These are phyloP conservation scores for Himalopsyche kuldschensis DNA, from an alignment of 2,888 invertebrate species.

Conservation along the genomic window DNA sequence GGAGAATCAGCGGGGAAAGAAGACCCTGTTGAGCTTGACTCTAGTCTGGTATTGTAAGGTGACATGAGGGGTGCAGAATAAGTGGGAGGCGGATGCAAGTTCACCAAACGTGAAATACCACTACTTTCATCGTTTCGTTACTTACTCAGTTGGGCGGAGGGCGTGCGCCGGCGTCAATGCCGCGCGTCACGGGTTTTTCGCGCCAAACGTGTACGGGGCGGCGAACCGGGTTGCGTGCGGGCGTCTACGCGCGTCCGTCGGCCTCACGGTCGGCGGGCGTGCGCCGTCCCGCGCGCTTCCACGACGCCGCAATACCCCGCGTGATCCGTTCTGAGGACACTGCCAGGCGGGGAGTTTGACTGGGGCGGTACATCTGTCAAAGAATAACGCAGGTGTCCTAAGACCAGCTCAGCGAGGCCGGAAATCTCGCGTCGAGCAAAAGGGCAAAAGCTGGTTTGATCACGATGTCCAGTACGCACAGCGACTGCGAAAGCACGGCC, in stretches of 20 bases:
- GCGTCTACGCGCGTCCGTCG: background rate
- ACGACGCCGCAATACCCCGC: conserved; percentile 46
- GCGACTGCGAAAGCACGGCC: conserved; percentile 67
- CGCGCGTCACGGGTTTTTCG: conserved; percentile 44
- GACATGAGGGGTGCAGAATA: conserved; percentile 65
- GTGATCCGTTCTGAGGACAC: conserved; percentile 62
- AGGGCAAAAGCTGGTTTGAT: conserved; percentile 70
- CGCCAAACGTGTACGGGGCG: conserved; percentile 59
- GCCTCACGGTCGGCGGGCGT: conserved; percentile 53
- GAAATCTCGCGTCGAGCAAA: conserved; percentile 73
- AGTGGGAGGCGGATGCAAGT: conserved; percentile 54
- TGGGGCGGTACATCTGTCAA: conserved; percentile 70
- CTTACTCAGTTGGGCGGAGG: conserved; percentile 46
- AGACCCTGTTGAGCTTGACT: conserved; percentile 71
- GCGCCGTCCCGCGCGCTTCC: conserved; percentile 53
- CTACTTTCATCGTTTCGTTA: conserved; percentile 47
- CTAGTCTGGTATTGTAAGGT: conserved; percentile 66
- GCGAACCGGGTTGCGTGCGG: conserved; percentile 41
- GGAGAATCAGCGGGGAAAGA: conserved; percentile 71
- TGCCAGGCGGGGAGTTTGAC: conserved; percentile 69
- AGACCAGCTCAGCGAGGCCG: conserved; percentile 66
- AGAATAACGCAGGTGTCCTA: conserved; percentile 68
- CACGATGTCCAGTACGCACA: conserved; percentile 67
- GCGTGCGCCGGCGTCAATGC: conserved; percentile 43
- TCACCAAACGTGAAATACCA: conserved; percentile 47